These are phyloP conservation scores for Linepithema humile DNA, from an alignment of 1,140 invertebrate genomes.

Conservation along the genomic window DNA sequence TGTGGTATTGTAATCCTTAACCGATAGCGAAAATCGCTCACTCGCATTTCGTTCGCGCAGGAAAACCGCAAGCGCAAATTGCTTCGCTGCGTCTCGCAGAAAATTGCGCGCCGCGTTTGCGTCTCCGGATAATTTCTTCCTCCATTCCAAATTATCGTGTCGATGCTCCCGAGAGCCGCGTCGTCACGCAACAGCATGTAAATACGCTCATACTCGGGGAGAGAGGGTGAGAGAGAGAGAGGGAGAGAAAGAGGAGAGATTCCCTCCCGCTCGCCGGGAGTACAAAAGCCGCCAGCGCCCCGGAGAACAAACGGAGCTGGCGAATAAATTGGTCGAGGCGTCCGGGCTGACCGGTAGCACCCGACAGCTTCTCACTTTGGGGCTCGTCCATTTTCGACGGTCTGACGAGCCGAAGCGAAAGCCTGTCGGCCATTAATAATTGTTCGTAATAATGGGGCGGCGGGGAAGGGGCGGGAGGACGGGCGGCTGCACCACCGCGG, in stretches of 20 bases:
- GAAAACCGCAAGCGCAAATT: not conserved
- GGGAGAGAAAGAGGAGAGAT: constrained; percentile 21
- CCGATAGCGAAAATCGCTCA: not conserved
- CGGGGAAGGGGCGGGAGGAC: not conserved
- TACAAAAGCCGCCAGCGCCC: constrained; percentile 52
- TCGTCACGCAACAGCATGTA: constrained; percentile 28
- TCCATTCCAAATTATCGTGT: constrained; percentile 58
- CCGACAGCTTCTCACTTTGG: constrained; percentile 70
- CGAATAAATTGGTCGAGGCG: constrained; percentile 66
- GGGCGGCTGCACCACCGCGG: constrained; percentile 14
- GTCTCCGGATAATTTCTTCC: constrained; percentile 50
- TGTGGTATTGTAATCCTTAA: not conserved
- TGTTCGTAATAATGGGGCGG: constrained; percentile 72
- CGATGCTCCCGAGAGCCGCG: constrained; percentile 51
- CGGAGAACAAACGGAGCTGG: constrained; percentile 44
- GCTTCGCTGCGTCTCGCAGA: constrained; percentile 22
- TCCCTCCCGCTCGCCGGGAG: constrained; percentile 26
- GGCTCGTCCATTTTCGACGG: constrained; percentile 65
- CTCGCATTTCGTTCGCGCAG: not conserved
- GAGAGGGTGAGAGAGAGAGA: not conserved
- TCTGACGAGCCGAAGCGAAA: constrained; percentile 72
- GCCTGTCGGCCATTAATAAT: constrained; percentile 77
- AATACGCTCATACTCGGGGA: constrained; percentile 28
- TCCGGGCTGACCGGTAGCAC: constrained; percentile 70
- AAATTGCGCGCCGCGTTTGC: constrained; percentile 19